These are phyloP conservation scores for Rhegmatorhina hoffmannsi DNA, from an alignment of 2,113 vertebrate species.

Conservation along the genomic window DNA sequence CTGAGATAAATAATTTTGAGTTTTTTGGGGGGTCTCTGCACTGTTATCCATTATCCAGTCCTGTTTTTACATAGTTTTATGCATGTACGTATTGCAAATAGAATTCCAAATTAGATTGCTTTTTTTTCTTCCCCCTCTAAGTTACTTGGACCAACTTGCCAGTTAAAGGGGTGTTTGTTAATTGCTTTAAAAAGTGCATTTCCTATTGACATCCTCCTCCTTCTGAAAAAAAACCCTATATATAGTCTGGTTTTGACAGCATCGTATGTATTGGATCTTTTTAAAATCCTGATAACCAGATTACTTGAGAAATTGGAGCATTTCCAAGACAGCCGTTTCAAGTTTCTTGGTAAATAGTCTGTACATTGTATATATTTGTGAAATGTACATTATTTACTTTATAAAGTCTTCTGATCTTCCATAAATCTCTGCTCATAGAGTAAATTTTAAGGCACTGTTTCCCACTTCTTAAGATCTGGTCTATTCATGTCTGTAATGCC, in stretches of 20 bases:
- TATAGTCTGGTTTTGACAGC: background rate
- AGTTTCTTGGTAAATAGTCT: slow-evolving; percentile 46
- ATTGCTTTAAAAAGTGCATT: background rate
- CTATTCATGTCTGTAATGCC: background rate
- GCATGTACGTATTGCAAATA: background rate
- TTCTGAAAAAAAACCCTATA: background rate
- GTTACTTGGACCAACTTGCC: background rate
- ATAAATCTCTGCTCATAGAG: background rate
- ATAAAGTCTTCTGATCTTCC: slow-evolving; percentile 27
- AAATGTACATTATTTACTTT: slow-evolving; percentile 54
- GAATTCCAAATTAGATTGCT: background rate
- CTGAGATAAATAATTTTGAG: background rate
- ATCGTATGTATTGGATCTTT: background rate
- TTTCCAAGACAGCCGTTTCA: slow-evolving; percentile 34
- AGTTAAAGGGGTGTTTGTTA: background rate
- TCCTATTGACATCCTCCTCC: background rate
- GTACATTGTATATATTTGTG: slow-evolving; percentile 37
- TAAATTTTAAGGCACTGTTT: background rate
- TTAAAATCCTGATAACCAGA: slow-evolving; percentile 8
- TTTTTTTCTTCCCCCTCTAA: accelerated
- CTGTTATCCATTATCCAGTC: background rate
- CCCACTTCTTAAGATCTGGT: background rate
- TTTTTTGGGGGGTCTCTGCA: background rate
- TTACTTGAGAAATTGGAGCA: slow-evolving; percentile 7
- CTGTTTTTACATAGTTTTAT: background rate